A percentile compares a stretch with the other conserved stretches of the same genome.
phyloP scores from a whole-genome alignment of 2,113 vertebrate species.

The Murina feae region DNA sequence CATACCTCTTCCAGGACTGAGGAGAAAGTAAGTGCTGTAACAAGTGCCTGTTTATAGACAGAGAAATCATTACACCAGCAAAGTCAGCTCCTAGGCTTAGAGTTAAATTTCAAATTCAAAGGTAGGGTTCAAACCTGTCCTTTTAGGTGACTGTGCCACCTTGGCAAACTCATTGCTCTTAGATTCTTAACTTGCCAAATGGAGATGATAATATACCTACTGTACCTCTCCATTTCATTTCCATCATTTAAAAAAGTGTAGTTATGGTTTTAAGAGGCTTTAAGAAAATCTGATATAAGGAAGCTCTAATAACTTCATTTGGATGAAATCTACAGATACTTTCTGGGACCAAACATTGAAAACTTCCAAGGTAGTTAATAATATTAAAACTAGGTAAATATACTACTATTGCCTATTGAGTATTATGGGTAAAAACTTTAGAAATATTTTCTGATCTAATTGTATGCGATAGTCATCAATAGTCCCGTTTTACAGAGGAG shows the following conservation, averaged over 20 bases:
- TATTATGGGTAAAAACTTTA: neutral
- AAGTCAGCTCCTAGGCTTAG: neutral
- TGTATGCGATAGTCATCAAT: neutral
- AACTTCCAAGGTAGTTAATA: conserved; percentile 4
- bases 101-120: neutral
- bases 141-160: neutral
- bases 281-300: neutral
- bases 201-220: neutral
- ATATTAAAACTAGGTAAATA: neutral
- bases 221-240: neutral
- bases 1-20: neutral
- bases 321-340: conserved; percentile 17
- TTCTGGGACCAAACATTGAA: neutral
- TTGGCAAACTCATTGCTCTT: neutral
- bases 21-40: neutral
- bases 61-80: neutral
- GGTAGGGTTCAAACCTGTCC: neutral
- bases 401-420: neutral
- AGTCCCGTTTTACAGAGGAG: neutral
- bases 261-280: neutral
- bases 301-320: neutral
- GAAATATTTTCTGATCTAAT: conserved; percentile 10
- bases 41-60: neutral
- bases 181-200: neutral
- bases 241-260: neutral